Evolutionary conservation across 1,140 invertebrate species (phyloP).

Genomic region (Drosophila guanche): DNA sequence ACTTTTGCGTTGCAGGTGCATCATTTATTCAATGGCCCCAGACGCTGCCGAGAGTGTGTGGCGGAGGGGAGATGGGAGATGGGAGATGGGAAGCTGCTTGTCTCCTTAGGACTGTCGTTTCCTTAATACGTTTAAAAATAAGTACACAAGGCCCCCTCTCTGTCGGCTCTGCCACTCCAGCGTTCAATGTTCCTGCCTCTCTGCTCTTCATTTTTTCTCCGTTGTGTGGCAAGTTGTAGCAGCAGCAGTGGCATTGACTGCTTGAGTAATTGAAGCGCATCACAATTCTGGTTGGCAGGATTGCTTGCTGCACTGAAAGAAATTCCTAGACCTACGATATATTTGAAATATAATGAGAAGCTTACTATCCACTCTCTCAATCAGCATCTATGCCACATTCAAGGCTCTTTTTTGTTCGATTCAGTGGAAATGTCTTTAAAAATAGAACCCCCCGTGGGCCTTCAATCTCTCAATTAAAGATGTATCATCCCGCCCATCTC

Average conservation of each 20-base stretch:
- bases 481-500: too few species aligned
- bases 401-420: too few species aligned
- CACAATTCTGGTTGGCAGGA: conserved; percentile 24
- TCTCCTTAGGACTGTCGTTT: conserved; percentile 48
- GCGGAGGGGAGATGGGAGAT: too few species aligned
- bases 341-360: too few species aligned
- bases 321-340: not conserved
- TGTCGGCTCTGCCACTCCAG: conserved; percentile 45
- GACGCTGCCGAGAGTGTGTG: not conserved
- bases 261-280: conserved; percentile 71
- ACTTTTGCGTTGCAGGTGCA: conserved; percentile 22
- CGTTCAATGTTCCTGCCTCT: conserved; percentile 58
- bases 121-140: conserved; percentile 79
- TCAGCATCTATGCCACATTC: too few species aligned
- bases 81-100: not conserved
- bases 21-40: conserved; percentile 61
- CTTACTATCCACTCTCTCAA: too few species aligned
- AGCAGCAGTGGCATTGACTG: conserved; percentile 61
- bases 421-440: too few species aligned
- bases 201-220: not conserved
- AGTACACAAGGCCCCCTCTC: conserved; percentile 50
- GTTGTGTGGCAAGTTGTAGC: conserved; percentile 1
- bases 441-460: too few species aligned
- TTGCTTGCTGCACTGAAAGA: conserved; percentile 15
- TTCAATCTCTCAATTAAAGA: too few species aligned